Base-by-base conservation (phyloP, 2,113 vertebrate species). In the Arizona elegans region DNA sequence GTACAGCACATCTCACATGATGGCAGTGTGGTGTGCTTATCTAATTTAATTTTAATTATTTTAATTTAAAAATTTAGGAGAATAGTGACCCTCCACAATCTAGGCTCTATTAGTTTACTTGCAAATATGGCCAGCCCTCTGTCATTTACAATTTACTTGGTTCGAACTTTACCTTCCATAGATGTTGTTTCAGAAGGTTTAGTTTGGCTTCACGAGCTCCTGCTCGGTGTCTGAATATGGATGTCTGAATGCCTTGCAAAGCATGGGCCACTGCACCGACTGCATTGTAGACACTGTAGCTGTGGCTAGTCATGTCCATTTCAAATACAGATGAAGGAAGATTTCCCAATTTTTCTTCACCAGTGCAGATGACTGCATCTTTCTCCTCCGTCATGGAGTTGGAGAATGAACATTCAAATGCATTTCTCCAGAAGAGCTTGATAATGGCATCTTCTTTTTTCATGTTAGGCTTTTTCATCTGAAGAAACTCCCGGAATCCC, bases 381-480 rank as follows among this genome's bases (percentile, higher is more conserved):
- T 21, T 21, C 9, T 26, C 15, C 5, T 15, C 55, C 7, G 1
- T 5, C 19, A 23, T 47, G 55, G 54, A 38, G 1, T 5, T 43
- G 55, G 55, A 24, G 33, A 47, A 59, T 0, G 12, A 47, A 43
- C 88, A 95, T 0, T 50, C 0, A 38, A 93, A 92, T 10, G 7
- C 7, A 0, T 19, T 1, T 88, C 54, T 0, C 88, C 93, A 94
- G 6, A 93, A 62, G 3, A 7, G 65, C 24, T 2, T n/a, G 23
- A 94, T 75, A 12, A 90, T 93, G 23, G 58, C 56, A 24, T 94
- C 93, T 55, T 54, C 87, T 65, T 90, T 85, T 2, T 88, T 65
- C 1, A 13, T 3, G 2, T 23, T 33, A 38, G 91, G 92, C 5
- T 81, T 92, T 23, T 38, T 43, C 23, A n/a, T 47, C 43, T 24